Evolutionary conservation across 2,113 vertebrate species (phyloP), one percentile per base, ranked within the genome.

Genomic region (Lepisosteus osseus): DNA sequence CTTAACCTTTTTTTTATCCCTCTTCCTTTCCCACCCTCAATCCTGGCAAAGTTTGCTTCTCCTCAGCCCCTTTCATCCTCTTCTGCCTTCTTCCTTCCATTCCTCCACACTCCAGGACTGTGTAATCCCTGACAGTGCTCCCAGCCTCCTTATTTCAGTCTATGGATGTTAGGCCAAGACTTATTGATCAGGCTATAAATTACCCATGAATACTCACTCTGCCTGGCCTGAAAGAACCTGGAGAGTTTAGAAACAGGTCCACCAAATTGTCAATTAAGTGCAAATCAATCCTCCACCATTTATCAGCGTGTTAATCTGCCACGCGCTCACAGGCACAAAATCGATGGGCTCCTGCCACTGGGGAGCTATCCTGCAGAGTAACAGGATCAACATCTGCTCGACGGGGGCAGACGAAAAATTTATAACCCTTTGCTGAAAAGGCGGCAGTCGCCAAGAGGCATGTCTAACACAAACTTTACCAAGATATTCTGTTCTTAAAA

Each of bases 241-340:
- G 90, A 91, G 87, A 84, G 84, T 92, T 85, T 83, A 85, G 78
- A 88, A 73, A 85, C 84, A 82, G 94, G 89, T 94, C 87, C 85
- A 77, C 92, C 92, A 98, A 97, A 99, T 98, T 94, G 95, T 96
- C 96, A 92, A 95, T 98, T 98, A 98, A 99, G 95, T 92, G 93
- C 93, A 80, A 96, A 99, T 98, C 95, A 96, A 97, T 97, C 88
- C 88, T 65, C 14, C 66, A 88, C 84, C 93, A 92, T 98, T 94
- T 93, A 95, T 97, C 96, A 97, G 84, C 0, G 83, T 86, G 80
- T 85, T 86, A 85, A 83, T 88, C 83, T 83, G 67, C 86, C 17
- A 6, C 54, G 42, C 68, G 0, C 51, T 43, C 75, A 29, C 15
- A 79, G 73, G 84, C 67, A 73, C 72, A 72, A 84, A 88, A 92